phyloP scores from a whole-genome alignment of 2,797 vertebrate species.

The Capromys pilorides region DNA sequence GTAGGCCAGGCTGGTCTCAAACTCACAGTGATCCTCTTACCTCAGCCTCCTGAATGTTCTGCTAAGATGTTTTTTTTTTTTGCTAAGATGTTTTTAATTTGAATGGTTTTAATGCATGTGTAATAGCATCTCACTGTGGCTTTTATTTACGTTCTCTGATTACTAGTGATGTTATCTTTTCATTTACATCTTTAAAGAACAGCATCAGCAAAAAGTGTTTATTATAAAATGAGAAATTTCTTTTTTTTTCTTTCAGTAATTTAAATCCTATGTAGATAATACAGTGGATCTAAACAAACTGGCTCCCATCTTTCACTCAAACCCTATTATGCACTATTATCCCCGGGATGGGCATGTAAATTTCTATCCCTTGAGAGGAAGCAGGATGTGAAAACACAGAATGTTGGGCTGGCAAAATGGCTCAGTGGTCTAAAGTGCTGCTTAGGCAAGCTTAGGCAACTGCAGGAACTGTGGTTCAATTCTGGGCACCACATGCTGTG shows the following conservation, averaged over 20 bases:
- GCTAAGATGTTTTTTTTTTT: neutral
- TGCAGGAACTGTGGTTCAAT: too few relatives aligned
- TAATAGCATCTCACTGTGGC: neutral
- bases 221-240: conserved; percentile 31
- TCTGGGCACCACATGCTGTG: too few relatives aligned
- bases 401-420: neutral
- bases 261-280: neutral
- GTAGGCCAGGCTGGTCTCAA: too few relatives aligned
- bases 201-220: neutral
- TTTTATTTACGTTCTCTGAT: conserved; percentile 31
- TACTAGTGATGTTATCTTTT: conserved; percentile 10
- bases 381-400: conserved; percentile 3
- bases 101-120: neutral
- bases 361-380: neutral
- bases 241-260: conserved; percentile 10
- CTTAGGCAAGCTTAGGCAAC: too few relatives aligned
- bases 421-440: too few relatives aligned
- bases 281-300: neutral
- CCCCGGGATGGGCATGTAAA: neutral
- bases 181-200: conserved; percentile 30
- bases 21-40: neutral
- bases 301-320: neutral
- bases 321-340: neutral
- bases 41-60: neutral
- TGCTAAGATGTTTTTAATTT: neutral